A percentile compares a stretch with the other conserved stretches of the same genome.
phyloP scores from a whole-genome alignment of 2,888 invertebrate genomes.

The Euphydryas editha region DNA sequence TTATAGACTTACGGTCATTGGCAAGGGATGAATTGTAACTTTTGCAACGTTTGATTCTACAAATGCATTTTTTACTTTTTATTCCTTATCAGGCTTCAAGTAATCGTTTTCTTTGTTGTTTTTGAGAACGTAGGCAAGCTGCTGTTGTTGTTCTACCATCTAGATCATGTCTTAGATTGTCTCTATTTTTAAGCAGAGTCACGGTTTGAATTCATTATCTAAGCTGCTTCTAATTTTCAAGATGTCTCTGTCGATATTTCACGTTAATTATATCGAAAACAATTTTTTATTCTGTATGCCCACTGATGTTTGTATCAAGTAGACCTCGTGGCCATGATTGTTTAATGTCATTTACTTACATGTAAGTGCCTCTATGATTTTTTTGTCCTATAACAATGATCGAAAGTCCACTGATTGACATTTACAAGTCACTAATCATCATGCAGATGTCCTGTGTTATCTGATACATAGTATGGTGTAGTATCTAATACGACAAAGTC shows the following conservation, averaged over 20 bases:
- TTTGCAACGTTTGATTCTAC: conserved; percentile 60
- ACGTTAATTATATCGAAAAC: conserved; percentile 71
- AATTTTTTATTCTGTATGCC: conserved; percentile 59
- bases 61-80: conserved; percentile 66
- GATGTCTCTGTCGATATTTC: conserved; percentile 69
- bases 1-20: conserved; percentile 77
- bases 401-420: conserved; percentile 69
- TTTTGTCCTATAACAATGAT: conserved; percentile 49
- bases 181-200: conserved; percentile 72
- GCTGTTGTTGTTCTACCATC: conserved; percentile 75
- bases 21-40: conserved; percentile 79
- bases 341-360: conserved; percentile 53
- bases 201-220: conserved; percentile 71
- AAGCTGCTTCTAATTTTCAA: conserved; percentile 66
- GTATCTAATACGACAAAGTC: conserved; percentile 64
- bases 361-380: conserved; percentile 55
- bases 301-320: conserved; percentile 47
- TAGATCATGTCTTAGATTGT: conserved; percentile 80
- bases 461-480: conserved; percentile 66
- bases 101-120: conserved; percentile 77
- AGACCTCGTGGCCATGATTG: conserved; percentile 59
- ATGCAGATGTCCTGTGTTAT: conserved; percentile 73
- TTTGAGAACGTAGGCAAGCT: conserved; percentile 70
- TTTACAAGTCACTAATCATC: conserved; percentile 65
- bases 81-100: conserved; percentile 66